These are phyloP conservation scores for Ahaetulla prasina DNA, from an alignment of 2,113 vertebrate genomes.

Conservation along the genomic window DNA sequence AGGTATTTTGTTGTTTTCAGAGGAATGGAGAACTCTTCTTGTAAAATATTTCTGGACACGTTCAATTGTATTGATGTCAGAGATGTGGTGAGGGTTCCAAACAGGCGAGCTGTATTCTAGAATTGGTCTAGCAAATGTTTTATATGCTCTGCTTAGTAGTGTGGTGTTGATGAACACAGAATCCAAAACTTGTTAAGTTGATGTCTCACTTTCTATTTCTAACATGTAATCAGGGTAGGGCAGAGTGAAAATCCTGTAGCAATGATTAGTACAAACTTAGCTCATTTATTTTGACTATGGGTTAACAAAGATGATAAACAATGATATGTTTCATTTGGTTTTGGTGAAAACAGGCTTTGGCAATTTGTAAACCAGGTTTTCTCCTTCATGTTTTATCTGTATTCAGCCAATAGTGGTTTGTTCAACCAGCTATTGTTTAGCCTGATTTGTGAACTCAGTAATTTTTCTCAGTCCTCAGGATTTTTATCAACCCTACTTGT, in stretches of 20 bases:
- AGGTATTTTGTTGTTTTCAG: no score
- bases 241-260: background rate
- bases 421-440: background rate
- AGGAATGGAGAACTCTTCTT: no score
- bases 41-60: no score
- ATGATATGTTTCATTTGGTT: background rate
- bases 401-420: background rate
- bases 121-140: no score
- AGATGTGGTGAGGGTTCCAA: no score
- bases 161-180: background rate
- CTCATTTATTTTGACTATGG: background rate
- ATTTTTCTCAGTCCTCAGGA: background rate
- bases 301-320: background rate
- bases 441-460: background rate
- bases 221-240: background rate
- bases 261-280: background rate
- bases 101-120: no score
- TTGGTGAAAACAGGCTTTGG: background rate
- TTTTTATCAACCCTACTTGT: background rate
- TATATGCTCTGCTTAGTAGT: no score
- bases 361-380: background rate
- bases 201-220: background rate
- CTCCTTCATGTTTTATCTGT: background rate
- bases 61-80: no score
- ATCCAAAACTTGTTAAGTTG: background rate